Evolutionary conservation across 2,888 invertebrate species (phyloP).

Genomic region (Ceriagrion tenellum): DNA sequence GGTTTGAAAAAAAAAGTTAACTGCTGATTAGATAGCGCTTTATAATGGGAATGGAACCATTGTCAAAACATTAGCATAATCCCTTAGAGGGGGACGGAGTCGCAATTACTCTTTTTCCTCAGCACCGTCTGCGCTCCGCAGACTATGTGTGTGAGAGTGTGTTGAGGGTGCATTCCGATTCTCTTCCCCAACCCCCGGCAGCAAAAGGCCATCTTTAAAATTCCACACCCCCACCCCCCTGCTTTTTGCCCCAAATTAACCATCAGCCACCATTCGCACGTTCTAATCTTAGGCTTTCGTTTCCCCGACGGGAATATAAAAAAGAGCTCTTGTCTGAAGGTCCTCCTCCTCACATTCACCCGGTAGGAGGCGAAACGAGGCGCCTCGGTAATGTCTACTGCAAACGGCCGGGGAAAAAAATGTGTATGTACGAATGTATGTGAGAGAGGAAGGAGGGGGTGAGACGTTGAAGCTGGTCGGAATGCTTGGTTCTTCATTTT

Average conservation of each 20-base stretch:
- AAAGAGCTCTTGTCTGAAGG: background rate
- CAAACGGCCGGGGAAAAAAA: background rate
- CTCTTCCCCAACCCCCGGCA: background rate
- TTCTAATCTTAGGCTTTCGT: background rate
- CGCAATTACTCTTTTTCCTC: background rate
- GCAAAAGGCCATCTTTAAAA: background rate
- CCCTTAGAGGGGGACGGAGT: background rate
- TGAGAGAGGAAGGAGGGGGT: background rate
- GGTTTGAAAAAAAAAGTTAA: background rate
- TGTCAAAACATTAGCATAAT: background rate
- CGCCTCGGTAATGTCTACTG: background rate
- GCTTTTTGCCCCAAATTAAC: background rate
- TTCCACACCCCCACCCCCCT: background rate
- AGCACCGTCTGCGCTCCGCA: background rate
- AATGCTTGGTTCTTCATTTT: background rate
- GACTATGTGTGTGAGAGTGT: background rate
- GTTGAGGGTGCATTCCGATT: background rate
- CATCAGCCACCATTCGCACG: background rate
- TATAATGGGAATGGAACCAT: background rate
- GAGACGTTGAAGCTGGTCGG: background rate
- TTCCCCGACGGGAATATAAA: background rate
- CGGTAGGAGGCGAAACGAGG: background rate
- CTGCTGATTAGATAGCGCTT: conserved; percentile 3
- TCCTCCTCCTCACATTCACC: background rate
- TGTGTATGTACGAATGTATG: background rate